Base-by-base conservation (phyloP, 1,140 invertebrate genomes). In the Mercenaria mercenaria region DNA sequence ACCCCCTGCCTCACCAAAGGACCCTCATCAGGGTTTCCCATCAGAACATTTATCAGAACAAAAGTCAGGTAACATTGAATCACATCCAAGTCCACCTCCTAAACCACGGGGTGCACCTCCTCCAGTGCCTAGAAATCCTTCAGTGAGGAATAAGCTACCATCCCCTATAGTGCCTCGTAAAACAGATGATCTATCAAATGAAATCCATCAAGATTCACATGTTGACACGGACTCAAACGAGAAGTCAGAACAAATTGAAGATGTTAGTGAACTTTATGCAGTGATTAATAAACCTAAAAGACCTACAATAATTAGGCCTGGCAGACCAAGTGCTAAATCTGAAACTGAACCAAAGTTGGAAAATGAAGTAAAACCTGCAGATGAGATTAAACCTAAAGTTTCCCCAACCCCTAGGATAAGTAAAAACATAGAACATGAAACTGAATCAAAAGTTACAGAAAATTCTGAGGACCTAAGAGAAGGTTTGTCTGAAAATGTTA, bases 231-330 rank as follows among this genome's bases (percentile, higher is more conserved):
- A 50, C 29, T 50, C 32, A 34, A 47, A 52, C 2, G 79, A 41
- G 18, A 56, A 56, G 37, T 1, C 50, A 13, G 43, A 43, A 47
- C 47, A 32, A 2, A 10, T 74, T 85, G 64, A 37, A 26, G 29
- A 41, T 81, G 61, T 34, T 32, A 88, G 61, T 88, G 64, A 84
- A 41, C 37, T 67, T 41, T 79, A 87, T 87, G 72, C 85, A 79
- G 86, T 88, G 64, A 81, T 69, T 50, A 67, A 81, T 69, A 80
- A 81, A 72, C 77, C 86, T 8, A 88, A 88, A 72, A 80, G 86
- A 81, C 86, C 86, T 50, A 88, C 86, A 34, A 88, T 81, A 52
- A 88, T 88, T n/a, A 88, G 86, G 56, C 86, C 86, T 29, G 43
- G 37, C 23, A 76, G 47, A 84, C 32, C 39, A 50, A 41, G 23